Conservation (phyloP, 92 coral and sea anemone species). For the Zoanthus gigantus region DNA sequence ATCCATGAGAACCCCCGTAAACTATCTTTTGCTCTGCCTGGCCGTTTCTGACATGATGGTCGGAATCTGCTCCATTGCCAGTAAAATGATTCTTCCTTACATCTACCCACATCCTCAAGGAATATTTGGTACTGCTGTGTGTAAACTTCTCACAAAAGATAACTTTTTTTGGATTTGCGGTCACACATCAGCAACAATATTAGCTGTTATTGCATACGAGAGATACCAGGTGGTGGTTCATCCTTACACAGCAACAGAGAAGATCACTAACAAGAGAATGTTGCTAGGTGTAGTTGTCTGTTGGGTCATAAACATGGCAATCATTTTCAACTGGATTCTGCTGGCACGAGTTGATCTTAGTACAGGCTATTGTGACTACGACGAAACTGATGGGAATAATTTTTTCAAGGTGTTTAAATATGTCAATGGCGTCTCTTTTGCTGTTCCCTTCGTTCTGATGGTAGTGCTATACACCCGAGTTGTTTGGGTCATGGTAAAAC, state of each 20-base stretch:
- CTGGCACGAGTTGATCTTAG: background rate
- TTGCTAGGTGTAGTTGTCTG: background rate
- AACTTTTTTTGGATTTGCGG: constrained; percentile 9
- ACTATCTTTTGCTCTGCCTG: constrained; percentile 13
- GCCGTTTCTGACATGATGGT: constrained; percentile 13
- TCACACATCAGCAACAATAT: background rate
- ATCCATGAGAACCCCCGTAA: constrained; percentile 15
- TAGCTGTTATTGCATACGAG: constrained; percentile 12
- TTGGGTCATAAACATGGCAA: constrained; percentile 12
- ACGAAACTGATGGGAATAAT: background rate
- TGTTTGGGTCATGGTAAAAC: constrained; percentile 12
- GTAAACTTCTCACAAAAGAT: background rate
- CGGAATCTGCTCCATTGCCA: background rate
- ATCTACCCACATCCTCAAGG: background rate
- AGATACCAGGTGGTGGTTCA: constrained; percentile 22
- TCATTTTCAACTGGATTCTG: background rate
- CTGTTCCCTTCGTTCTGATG: constrained; percentile 15
- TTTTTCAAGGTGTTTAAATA: background rate
- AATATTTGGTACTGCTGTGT: background rate
- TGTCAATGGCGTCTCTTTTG: background rate
- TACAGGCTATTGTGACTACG: background rate
- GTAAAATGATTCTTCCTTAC: background rate
- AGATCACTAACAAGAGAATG: constrained; percentile 16
- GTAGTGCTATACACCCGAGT: background rate
- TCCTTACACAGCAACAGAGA: constrained; percentile 11